phyloP scores from a whole-genome alignment of 2,113 vertebrate species.

The Sturnus vulgaris region DNA sequence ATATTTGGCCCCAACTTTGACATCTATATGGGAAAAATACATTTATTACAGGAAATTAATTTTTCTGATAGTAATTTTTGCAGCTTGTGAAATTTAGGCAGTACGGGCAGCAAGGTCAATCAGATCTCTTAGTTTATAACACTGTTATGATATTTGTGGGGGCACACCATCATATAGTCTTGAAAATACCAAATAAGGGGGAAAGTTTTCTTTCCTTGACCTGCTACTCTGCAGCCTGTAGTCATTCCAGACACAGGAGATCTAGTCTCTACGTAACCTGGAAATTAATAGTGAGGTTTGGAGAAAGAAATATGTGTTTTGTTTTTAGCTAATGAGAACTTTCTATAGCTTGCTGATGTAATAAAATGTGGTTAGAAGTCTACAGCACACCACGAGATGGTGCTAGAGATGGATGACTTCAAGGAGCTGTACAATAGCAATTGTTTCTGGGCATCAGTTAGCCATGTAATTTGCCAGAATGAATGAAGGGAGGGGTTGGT shows the following conservation, averaged over 20 bases:
- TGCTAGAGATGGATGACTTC: background rate
- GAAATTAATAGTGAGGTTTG: background rate
- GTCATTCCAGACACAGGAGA: background rate
- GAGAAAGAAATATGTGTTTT: background rate
- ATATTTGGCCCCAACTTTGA: background rate
- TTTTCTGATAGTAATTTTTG: background rate
- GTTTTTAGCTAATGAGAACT: background rate
- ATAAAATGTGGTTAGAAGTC: background rate
- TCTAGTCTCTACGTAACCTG: background rate
- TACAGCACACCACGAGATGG: background rate
- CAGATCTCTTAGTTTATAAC: background rate
- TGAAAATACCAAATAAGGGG: background rate
- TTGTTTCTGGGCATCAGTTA: accelerated
- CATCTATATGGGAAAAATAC: background rate
- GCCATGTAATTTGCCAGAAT: background rate
- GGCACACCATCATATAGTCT: background rate
- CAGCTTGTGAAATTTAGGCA: background rate
- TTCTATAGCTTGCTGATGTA: background rate
- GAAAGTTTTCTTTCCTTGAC: background rate
- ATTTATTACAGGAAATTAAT: background rate
- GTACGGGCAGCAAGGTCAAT: background rate
- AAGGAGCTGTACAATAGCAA: accelerated
- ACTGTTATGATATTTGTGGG: background rate
- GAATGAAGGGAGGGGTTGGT: background rate
- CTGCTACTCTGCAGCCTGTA: background rate